Percentiles rank a stretch among this genome's conserved stretches.
Evolutionary conservation across 1,140 invertebrate species (phyloP).

Genomic region (Harpegnathos saltator): DNA sequence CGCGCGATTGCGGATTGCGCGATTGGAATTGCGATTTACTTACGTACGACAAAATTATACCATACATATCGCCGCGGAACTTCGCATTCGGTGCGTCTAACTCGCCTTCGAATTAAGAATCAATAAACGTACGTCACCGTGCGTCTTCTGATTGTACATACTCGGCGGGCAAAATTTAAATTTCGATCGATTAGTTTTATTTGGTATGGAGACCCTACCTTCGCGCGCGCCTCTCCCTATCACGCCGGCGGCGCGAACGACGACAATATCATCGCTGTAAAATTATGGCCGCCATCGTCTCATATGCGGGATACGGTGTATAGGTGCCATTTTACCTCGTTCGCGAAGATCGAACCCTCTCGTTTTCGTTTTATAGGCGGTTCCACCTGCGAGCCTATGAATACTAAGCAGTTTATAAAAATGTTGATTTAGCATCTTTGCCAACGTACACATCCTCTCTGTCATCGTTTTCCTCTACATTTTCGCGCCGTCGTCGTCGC

Average conservation of each 20-base stretch:
- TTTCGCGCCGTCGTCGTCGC: conserved; percentile 27
- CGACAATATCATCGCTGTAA: conserved; percentile 79
- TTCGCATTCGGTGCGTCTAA: too few species aligned
- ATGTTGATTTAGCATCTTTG: conserved; percentile 84
- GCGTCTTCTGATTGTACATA: too few species aligned
- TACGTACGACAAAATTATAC: too few species aligned
- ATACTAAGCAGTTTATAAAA: conserved; percentile 85
- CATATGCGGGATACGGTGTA: conserved; percentile 22
- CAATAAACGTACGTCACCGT: too few species aligned
- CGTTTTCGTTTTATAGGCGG: conserved; percentile 74
- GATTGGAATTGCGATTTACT: too few species aligned
- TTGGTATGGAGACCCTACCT: neutral
- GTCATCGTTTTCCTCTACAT: conserved; percentile 34
- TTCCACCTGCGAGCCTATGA: conserved; percentile 80
- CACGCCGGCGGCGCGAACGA: conserved; percentile 50
- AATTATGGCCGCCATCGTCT: conserved; percentile 75
- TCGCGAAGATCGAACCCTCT: conserved; percentile 75
- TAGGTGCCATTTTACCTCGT: conserved; percentile 57
- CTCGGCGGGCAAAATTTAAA: conserved; percentile 17
- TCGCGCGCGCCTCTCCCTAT: conserved; percentile 17
- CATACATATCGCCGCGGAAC: too few species aligned
- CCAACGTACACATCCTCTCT: conserved; percentile 69
- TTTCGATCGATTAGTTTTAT: conserved; percentile 42
- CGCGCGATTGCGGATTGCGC: too few species aligned
- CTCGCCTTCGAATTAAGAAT: too few species aligned